Evolutionary conservation across 2,797 vertebrate species (phyloP), one percentile per base, ranked within the genome.

Genomic region (Microctenopoma stevenorrisi): DNA sequence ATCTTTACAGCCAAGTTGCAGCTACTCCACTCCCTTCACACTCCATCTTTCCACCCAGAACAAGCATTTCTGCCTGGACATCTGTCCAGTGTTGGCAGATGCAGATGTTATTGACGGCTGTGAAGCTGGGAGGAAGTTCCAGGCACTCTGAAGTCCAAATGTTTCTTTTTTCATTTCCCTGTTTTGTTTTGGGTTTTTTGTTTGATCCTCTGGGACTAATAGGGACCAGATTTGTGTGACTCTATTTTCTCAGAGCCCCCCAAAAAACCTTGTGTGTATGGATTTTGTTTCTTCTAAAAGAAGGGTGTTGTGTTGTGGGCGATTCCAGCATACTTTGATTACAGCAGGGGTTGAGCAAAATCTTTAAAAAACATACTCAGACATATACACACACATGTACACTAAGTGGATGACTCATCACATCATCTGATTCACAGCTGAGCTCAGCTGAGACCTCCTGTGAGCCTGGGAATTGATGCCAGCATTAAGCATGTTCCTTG

Each of bases 31-130:
- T 64, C 69, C 48, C 72, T 52, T 44, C 15, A 53, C 25, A 59
- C 74, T 62, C 57, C 70, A 65, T 66, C 60, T 63, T 85, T 83
- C 78, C 85, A 86, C 79, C 83, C 66, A 37, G 59, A 82, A 84
- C 72, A 80, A 79, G 64, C 84, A 79, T 91, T 92, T 82, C 81
- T 84, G 65, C 76, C 75, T 79, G 75, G 80, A 91, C 93, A 94
- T 94, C 91, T 94, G 92, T 93, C 91, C 81, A 75, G 72, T 51
- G 70, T 72, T 91, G 85, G 87, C 85, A 90, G 74, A 76, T 81
- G 81, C 90, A 93, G 88, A 92, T 93, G 91, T 92, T 94, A 90
- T 94, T 94, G 90, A 89, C 75, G 73, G 86, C 88, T 89, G 82
- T 74, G 74, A 90, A 89, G 80, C 72, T 70, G 80, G 76, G 83